Evolutionary conservation across 1,140 invertebrate genomes (phyloP).

Genomic region (Ptiloglossa arizonensis): DNA sequence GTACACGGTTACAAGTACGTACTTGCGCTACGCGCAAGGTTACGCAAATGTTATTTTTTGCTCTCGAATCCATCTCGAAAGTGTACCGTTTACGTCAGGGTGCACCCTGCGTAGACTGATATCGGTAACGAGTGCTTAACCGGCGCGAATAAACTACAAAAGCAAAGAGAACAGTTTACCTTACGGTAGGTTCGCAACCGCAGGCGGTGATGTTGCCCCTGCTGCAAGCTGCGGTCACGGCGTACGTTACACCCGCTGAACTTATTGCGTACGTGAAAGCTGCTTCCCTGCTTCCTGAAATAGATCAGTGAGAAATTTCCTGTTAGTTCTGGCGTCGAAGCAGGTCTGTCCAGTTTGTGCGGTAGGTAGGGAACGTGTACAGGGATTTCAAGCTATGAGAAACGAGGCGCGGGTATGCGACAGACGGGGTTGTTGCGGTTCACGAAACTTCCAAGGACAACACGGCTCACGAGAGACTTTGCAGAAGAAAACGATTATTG

Average conservation of each 20-base stretch:
- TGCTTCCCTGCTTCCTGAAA: conserved; percentile 93
- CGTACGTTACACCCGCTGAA: conserved; percentile 94
- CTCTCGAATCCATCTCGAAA: too few species aligned
- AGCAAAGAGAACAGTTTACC: conserved; percentile 65
- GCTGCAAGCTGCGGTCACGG: conserved; percentile 94
- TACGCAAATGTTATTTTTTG: too few species aligned
- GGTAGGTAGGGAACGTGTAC: conserved; percentile 6
- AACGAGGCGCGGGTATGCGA: background rate
- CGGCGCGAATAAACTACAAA: background rate
- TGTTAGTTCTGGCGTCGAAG: conserved; percentile 35
- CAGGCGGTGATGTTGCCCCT: conserved; percentile 93
- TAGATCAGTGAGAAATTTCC: conserved; percentile 57
- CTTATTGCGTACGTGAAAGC: conserved; percentile 96
- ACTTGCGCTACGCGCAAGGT: too few species aligned
- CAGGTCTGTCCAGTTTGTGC: conserved; percentile 42
- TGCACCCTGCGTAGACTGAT: background rate
- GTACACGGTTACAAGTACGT: too few species aligned
- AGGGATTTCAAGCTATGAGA: conserved; percentile 38
- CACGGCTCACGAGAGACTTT: background rate
- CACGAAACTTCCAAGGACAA: background rate
- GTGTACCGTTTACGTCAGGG: background rate
- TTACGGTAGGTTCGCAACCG: conserved; percentile 88
- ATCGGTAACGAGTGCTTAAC: background rate
- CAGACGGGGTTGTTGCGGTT: background rate
- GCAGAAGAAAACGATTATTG: background rate